Percentiles rank a stretch among this genome's conserved stretches.
phyloP scores from a whole-genome alignment of 2,113 vertebrate species.

The Willisornis vidua region DNA sequence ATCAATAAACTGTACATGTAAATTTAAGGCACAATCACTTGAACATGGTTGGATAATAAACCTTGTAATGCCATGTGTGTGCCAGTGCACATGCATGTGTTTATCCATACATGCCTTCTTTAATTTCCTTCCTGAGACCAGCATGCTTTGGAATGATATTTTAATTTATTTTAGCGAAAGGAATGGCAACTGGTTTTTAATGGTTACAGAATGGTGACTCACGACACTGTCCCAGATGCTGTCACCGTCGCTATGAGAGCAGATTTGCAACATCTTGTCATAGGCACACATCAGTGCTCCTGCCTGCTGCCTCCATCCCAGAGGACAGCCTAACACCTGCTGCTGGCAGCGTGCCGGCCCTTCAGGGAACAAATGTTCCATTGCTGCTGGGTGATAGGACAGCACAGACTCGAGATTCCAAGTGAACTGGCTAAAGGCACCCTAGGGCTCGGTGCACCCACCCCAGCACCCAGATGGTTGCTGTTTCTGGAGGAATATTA shows the following conservation, averaged over 20 bases:
- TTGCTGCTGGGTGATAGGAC: constrained; percentile 82
- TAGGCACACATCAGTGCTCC: constrained; percentile 85
- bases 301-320: constrained; percentile 83
- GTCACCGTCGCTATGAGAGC: constrained; percentile 72
- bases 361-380: constrained; percentile 82
- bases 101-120: not conserved
- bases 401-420: constrained; percentile 80
- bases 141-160: constrained; percentile 64
- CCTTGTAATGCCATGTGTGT: not conserved
- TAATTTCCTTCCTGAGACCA: constrained; percentile 35
- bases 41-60: not conserved
- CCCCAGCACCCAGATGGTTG: constrained; percentile 78
- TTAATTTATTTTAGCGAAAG: constrained; percentile 75
- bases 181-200: constrained; percentile 78
- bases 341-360: constrained; percentile 82
- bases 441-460: constrained; percentile 67
- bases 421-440: constrained; percentile 82
- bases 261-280: constrained; percentile 87
- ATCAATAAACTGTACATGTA: not conserved
- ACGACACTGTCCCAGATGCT: constrained; percentile 81
- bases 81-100: not conserved
- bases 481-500: constrained; percentile 60
- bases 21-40: constrained; percentile 20
- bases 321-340: constrained; percentile 89
- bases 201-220: constrained; percentile 79